Conservation (phyloP, 64 coral and sea anemone species). For the Actinia equina region DNA sequence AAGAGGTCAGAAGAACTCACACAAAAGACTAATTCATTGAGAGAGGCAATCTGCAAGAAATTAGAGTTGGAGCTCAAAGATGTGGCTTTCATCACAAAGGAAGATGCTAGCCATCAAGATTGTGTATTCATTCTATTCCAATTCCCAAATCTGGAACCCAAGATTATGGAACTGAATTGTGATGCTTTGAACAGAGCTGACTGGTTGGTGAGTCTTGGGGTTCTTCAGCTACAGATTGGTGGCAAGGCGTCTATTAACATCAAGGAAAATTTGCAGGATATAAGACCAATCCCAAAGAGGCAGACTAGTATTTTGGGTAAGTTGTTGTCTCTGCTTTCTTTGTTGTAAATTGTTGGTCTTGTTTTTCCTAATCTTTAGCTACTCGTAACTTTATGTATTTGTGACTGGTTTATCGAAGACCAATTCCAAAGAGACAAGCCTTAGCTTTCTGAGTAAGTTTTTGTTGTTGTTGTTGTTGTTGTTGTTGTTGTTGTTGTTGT, state of each 20-base stretch:
- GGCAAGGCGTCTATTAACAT: not conserved
- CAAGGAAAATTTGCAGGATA: not conserved
- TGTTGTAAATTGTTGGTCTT: not conserved
- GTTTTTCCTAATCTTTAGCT: not conserved
- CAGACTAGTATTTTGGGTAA: not conserved
- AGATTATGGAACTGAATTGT: not conserved
- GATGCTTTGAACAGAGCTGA: not conserved
- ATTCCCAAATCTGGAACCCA: not conserved
- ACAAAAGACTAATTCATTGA: not conserved
- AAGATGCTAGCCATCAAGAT: not conserved
- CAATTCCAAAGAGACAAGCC: too few species aligned
- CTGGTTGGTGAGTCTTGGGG: not conserved
- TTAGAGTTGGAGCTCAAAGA: not conserved
- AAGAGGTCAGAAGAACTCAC: not conserved
- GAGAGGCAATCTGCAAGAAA: not conserved
- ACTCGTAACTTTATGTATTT: too few species aligned
- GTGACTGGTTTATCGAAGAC: too few species aligned
- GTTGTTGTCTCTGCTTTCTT: not conserved
- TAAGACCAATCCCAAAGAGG: not conserved
- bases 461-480: too few species aligned
- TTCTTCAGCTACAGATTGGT: not conserved
- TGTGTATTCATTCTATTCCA: not conserved
- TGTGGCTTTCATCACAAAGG: not conserved
- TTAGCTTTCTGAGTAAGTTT: too few species aligned
- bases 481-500: too few species aligned